Evolutionary conservation across 2,888 invertebrate genomes (phyloP), one percentile per base, ranked within the genome.

Genomic region (Cosmopolites sordidus): DNA sequence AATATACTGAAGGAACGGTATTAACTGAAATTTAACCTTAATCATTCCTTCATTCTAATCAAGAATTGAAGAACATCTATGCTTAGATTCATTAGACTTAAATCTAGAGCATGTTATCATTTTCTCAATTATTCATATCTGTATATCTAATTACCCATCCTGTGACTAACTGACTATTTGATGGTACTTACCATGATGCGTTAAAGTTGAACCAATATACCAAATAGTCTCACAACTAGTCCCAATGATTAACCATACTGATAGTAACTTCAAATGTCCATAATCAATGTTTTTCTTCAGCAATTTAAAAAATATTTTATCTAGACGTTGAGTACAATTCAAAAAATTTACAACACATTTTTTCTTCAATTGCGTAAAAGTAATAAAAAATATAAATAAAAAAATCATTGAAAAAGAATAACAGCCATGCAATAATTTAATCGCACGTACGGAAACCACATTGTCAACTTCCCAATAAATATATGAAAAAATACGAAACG

Each of bases 391-490:
- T 30, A 45, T 5, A 15, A n/a, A 46, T 18, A 37, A 6, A 0
- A 30, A n/a, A 14, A 37, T n/a, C 33, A 46, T 51, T n/a, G 37
- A 29, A 18, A 47, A 51, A 9, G 17, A 22, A 16, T 42, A 47
- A 1, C 30, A n/a, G 2, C 15, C 33, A 14, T 47, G 47, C 15
- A 51, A 16, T 14, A 37, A 14, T 18, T 47, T 40, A 16, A 46
- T 27, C 2, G 16, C 46, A 14, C 17, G 16, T 1, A 41, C 46
- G 12, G 12, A 14, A 1, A 41, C 18, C 14, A 33, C 11, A 16
- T 47, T 42, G 1, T 46, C 14, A 2, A 16, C 12, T 27, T 41
- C 42, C n/a, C 46, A 51, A 37, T 47, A 38, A 16, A 4, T 3
- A 27, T 37, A 27, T 4, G 15, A 41, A 11, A 51, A 11, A 9